Evolutionary conservation across 1,140 invertebrate species (phyloP), one percentile per base, ranked within the genome.

Genomic region (Coboldia fuscipes): DNA sequence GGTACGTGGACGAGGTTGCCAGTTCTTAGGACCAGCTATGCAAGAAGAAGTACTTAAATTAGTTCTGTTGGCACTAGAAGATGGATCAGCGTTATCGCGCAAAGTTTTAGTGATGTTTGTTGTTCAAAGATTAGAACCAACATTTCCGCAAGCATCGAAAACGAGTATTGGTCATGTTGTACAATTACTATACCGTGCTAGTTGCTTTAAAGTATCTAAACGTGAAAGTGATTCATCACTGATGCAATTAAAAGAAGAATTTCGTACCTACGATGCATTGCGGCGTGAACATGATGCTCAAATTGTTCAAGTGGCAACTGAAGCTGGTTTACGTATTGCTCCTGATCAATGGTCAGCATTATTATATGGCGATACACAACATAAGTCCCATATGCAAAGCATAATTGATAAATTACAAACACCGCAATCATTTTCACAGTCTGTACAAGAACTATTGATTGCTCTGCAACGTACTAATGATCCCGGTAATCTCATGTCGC

Each of bases 51-150:
- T 97, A 3, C 57, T 98, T 1, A 88, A 89, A 54, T 59, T 98
- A 31, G 90, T 97, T 13, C 60, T 97, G 5, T 54, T 96, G 34
- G 89, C 92, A 2, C 58, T 98, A 20, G 88, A 94, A 57, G 90
- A 97, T 62, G 93, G 93, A 4, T 90, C 88, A 4, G 82, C 88
- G n/a, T 61, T 98, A 37, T 96, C 90, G 1, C 65, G 94, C 37
- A 98, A 98, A 62, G 92, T 97, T 17, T 61, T 98, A 40, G 93
- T 98, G 26, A 86, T 97, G 78, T 98, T 96, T 68, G 89, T 98
- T 27, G 93, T 97, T 24, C 89, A 97, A 61, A 69, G 88, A 47
- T 61, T 98, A 36, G 81, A 90, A 53, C 76, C 83, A 23, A 83
- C 92, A 54, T 98, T 94, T 61, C 86, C 92, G 4, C 92, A 97